Base-by-base conservation (phyloP, 2,113 vertebrate genomes). In the Psilopsiagon aymara region DNA sequence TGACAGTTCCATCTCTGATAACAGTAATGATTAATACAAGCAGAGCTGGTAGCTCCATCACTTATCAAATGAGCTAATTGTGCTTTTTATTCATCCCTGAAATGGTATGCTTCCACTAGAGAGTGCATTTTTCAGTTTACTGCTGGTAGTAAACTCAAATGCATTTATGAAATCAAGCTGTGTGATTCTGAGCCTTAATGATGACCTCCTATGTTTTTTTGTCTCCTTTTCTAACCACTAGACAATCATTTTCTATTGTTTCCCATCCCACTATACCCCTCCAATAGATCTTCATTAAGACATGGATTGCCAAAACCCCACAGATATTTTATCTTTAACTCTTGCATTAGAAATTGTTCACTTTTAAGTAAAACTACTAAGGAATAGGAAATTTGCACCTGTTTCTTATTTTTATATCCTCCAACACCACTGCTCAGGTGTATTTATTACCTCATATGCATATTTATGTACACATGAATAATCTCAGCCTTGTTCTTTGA, bases 81-180 rank as follows among this genome's bases (percentile, higher is more conserved):
- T 23, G 89, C 66, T 51, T 93, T 94, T 95, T 86, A 90, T 90
- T 95, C 71, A 95, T 80, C 78, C 83, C 90, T 94, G 88, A 92
- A 95, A 97, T 49, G 23, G 33, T 70, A 84, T 64, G 68, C 68
- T 76, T 86, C 60, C 35, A 78, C 19, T 35, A 94, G 57, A 77
- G 53, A 90, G 66, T 74, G 47, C 69, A 85, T 74, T 92, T 96
- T 88, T 39, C 77, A 47, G 86, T 96, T 86, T 90, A 92, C 3
- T 94, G 68, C 75, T 88, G 63, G 55, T 46, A 90, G n/a, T 90
- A 91, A 96, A 96, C 92, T n/a, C 59, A 52, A 87, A 82, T 18
- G 80, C 67, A 49, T 91, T 81, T 88, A 90, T 68, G 46, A 78
- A 94, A 85, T 82, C 73, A 67, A 81, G 55, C 76, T 66, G 60